Evolutionary conservation across 2,797 vertebrate genomes (phyloP), one percentile per base, ranked within the genome.

Genomic region (Coranthus polyacanthus): DNA sequence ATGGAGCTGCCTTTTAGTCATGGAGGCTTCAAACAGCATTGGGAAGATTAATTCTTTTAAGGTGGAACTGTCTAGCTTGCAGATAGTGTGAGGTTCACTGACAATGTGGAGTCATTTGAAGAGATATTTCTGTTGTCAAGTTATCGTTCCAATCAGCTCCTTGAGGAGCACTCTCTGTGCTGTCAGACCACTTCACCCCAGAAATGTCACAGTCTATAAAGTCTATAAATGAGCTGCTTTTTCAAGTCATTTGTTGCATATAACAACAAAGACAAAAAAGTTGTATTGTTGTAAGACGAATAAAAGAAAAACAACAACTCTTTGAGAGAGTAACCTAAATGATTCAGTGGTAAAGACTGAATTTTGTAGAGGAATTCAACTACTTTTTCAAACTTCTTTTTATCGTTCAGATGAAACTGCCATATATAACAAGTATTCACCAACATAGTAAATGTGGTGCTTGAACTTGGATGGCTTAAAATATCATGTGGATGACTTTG

Each of bases 11-110:
- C 22, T 44, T 61, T 39, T 12, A n/a, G 11, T 43, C 46, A 54
- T 39, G 32, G 37, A 26, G 51, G 41, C 62, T 63, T 56, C 44
- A 76, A 73, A 60, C 55, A 34, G 54, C 22, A 34, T 22, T n/a
- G 42, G 53, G 52, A 68, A 54, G 39, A 65, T 66, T 16, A 39
- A 6, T 60, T 73, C 26, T 71, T 68, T 46, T 72, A 79, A 75
- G 41, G 45, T 58, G 18, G 18, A n/a, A n/a, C 6, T 57, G 47
- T 24, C 72, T n/a, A 38, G 37, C 32, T 41, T 60, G 34, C 18
- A 51, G 56, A 57, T 41, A 45, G 54, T 46, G 67, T 60, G 74
- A 81, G 50, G 61, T 67, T 58, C 59, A 62, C 47, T 21, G 36
- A 49, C 47, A 43, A 42, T 58, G 26, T 37, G 24, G 51, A 18